These are phyloP conservation scores for Styela clava DNA, from an alignment of 23 tunicate genomes.

Conservation along the genomic window DNA sequence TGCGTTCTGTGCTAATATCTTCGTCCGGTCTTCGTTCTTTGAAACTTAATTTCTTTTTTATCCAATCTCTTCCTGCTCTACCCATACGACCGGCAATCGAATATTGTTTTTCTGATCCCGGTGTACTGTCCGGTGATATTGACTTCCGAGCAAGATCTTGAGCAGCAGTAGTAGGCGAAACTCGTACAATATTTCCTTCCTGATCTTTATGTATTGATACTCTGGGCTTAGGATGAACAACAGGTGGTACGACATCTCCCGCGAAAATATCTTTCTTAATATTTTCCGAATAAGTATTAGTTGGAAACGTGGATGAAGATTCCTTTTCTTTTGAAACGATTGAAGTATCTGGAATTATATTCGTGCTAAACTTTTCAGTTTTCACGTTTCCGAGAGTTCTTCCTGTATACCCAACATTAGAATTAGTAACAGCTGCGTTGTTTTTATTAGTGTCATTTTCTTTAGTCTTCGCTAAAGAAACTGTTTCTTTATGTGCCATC, in stretches of 20 bases:
- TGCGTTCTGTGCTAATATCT: background rate
- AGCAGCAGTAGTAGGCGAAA: constrained; percentile 17
- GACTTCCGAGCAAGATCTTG: background rate
- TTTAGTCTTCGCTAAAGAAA: background rate
- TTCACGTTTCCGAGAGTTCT: background rate
- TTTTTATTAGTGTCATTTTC: background rate
- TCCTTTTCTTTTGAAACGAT: too few species aligned
- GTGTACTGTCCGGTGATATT: background rate
- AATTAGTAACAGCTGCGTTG: background rate
- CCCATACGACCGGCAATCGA: constrained; percentile 31
- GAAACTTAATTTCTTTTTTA: constrained; percentile 50
- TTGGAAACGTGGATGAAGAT: too few species aligned
- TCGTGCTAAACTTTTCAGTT: too few species aligned
- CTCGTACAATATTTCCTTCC: constrained; percentile 62
- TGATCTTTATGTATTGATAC: constrained; percentile 70
- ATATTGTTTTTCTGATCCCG: constrained; percentile 16
- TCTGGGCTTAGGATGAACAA: constrained; percentile 72
- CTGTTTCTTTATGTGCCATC: background rate
- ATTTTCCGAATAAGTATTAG: background rate
- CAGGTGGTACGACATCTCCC: constrained; percentile 36
- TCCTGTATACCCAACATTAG: background rate
- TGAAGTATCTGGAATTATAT: too few species aligned
- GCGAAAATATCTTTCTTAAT: too few species aligned
- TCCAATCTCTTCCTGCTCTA: constrained; percentile 74
- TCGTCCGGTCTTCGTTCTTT: constrained; percentile 29